Base-by-base conservation (phyloP, 2,888 invertebrate genomes). In the Horisme vitalbata region DNA sequence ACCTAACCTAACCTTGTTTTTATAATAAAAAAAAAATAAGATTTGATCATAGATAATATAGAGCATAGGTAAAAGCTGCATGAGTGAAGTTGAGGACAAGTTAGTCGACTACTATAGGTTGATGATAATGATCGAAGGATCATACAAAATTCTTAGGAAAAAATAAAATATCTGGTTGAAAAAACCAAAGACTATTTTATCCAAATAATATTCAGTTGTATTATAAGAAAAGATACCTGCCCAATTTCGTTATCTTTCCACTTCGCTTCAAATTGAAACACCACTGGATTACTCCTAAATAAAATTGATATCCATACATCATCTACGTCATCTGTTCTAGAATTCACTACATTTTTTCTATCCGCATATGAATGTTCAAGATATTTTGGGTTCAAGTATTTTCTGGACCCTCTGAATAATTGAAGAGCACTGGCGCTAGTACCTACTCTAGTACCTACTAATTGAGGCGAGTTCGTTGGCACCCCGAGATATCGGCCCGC, bases 291-390 rank as follows among this genome's bases (percentile, higher is more conserved):
- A 28, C 43, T 35, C 34, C 27, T 47, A 50, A 48, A 57, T 57
- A 45, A 54, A 50, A 55, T 52, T 52, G 39, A 31, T 30, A 20
- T 47, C 50, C 52, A 53, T 63, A 61, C 57, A 67, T 67, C 68
- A 65, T 53, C 51, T 53, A 64, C 59, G 57, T 53, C 58, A 52
- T 61, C 55, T 57, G 57, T 56, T 63, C 61, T 63, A 63, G 63
- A 64, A 62, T 71, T 59, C 62, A 63, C 60, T 56, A 59, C 59
- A 41, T 60, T 52, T 61, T n/a, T 61, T 46, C 59, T 55, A 61
- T 61, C 58, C 63, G 64, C 64, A 72, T 77, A 74, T 75, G 75
- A 76, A 79, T 76, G 76, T 79, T 76, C 77, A 76, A 76, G 64
- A 62, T 45, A 54, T 63, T 69, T 71, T 75, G 75, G 69, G 68